Conservation (phyloP, 2,888 invertebrate species). For the Lordiphosa andalusiaca region DNA sequence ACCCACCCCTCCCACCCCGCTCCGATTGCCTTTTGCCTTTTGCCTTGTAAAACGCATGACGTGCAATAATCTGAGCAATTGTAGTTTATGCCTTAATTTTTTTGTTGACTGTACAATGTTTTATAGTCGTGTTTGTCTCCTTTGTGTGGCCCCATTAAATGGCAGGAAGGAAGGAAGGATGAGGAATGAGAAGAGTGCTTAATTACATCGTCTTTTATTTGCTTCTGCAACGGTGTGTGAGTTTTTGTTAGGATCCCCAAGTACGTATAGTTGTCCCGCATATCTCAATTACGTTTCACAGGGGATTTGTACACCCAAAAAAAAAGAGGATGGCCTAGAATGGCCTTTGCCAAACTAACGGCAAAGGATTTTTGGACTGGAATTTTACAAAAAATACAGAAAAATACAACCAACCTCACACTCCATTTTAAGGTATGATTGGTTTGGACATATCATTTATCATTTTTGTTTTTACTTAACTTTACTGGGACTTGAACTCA, state of each 20-base stretch:
- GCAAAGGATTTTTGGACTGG: too few species aligned
- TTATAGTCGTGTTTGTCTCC: slow-evolving; percentile 36
- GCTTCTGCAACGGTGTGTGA: slow-evolving; percentile 5
- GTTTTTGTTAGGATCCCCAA: slow-evolving; percentile 15
- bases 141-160: slow-evolving; percentile 19
- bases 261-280: slow-evolving; percentile 23
- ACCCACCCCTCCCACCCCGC: not conserved
- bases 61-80: slow-evolving; percentile 52
- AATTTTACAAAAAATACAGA: too few species aligned
- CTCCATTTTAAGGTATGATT: too few species aligned
- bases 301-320: slow-evolving; percentile 35
- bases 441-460: too few species aligned
- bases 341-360: too few species aligned
- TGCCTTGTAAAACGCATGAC: slow-evolving; percentile 47
- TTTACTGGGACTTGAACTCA: too few species aligned
- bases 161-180: slow-evolving; percentile 8
- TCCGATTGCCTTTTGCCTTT: not conserved
- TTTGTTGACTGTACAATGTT: slow-evolving; percentile 39
- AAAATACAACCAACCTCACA: too few species aligned
- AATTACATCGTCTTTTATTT: slow-evolving; percentile 31
- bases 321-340: too few species aligned
- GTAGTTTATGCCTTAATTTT: slow-evolving; percentile 53
- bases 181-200: slow-evolving; percentile 16
- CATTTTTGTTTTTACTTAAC: too few species aligned
- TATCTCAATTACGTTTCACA: slow-evolving; percentile 62